phyloP scores from a whole-genome alignment of 2,888 invertebrate genomes.

The Oscheius myriophilus region DNA sequence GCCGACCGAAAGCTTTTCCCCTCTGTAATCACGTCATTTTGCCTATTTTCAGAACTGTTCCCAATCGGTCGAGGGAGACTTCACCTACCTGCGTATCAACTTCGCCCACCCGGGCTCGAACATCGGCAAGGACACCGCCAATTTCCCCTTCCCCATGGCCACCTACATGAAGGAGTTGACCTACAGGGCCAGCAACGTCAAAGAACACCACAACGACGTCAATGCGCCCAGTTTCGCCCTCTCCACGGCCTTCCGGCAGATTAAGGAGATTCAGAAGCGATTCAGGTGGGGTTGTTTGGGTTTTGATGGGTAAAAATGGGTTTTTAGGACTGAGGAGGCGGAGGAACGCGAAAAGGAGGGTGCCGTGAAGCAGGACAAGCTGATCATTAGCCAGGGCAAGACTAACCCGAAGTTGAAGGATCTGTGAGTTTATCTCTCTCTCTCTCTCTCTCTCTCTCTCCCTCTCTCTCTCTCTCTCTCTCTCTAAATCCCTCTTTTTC shows the following conservation, averaged over 20 bases:
- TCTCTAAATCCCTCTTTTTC: constrained; percentile 9
- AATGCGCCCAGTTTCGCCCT: constrained; percentile 93
- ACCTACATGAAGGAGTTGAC: constrained; percentile 95
- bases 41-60: constrained; percentile 82
- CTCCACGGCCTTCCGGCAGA: constrained; percentile 93
- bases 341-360: constrained; percentile 97
- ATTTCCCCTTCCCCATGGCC: constrained; percentile 92
- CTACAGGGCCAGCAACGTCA: constrained; percentile 77
- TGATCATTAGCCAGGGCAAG: constrained; percentile 84
- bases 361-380: constrained; percentile 95
- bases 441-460: constrained; percentile 6
- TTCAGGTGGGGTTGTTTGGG: constrained; percentile 78
- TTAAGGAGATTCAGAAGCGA: constrained; percentile 98
- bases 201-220: constrained; percentile 89
- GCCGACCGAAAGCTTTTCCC: constrained; percentile 9
- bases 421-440: constrained; percentile 41
- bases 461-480: constrained; percentile 8
- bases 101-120: constrained; percentile 96
- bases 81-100: constrained; percentile 94
- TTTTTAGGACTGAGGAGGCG: constrained; percentile 83
- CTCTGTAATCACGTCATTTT: no score
- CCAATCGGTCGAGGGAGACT: constrained; percentile 97
- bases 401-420: constrained; percentile 86
- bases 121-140: constrained; percentile 88
- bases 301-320: neutral